Base-by-base conservation (phyloP, 2,113 vertebrate species). In the Dunckerocampus dactyliophorus region DNA sequence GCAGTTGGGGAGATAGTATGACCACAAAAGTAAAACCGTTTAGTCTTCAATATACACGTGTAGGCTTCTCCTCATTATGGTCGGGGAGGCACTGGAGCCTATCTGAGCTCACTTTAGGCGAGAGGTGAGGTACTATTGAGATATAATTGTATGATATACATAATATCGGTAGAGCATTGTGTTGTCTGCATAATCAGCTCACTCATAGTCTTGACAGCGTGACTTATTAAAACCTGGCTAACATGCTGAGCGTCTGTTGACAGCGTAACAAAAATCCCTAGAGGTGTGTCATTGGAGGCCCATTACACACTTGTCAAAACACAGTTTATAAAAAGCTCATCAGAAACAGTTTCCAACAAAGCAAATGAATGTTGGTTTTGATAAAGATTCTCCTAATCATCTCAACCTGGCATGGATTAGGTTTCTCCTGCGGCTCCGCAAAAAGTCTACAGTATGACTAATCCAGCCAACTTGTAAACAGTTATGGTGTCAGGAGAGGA, bases 401-500 rank as follows among this genome's bases (percentile, higher is more conserved):
- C 71, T 80, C 72, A 82, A 73, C 78, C 70, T 49, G 75, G 62
- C 79, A 59, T 53, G 74, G 79, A 83, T 87, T 82, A 81, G 63
- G 76, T 85, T 86, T 80, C 85, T 79, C 68, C 65, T 78, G 60
- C 74, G 71, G 72, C 73, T 81, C 2, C 37, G 76, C 73, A 85
- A 87, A 90, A 85, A 77, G 80, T 82, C 87, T 84, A 87, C 82
- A 83, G 82, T 89, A 89, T 86, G 83, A 86, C 88, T 91, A 91
- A 90, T 87, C 87, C 84, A 83, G 71, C 88, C 83, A 90, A 89
- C 79, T 87, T 87, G 83, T 88, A 87, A 88, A 91, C 87, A 85
- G 79, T 88, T 88, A 88, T 85, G 74, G 85, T 88, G 85, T 86
- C 76, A 83, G 83, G 76, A 66, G 79, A 90, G 87, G 87, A 81